Evolutionary conservation across 2,113 vertebrate species (phyloP).

Genomic region (Salvelinus sp.): DNA sequence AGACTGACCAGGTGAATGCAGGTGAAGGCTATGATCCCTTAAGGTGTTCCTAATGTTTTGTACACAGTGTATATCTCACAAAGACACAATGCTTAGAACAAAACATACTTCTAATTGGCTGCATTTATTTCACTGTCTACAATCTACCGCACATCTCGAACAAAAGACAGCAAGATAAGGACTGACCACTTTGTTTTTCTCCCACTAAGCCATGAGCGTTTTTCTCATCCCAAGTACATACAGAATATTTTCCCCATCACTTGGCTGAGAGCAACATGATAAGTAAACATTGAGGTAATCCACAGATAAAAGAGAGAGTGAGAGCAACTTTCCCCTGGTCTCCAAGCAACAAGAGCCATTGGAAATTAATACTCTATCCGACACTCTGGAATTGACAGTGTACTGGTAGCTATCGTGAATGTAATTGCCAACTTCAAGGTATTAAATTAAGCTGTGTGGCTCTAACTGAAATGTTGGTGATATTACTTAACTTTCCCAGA

Average conservation of each 20-base stretch:
- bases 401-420: slow-evolving; percentile 26
- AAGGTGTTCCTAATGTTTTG: too few species aligned
- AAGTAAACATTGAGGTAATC: slow-evolving; percentile 41
- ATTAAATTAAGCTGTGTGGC: slow-evolving; percentile 40
- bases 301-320: background rate
- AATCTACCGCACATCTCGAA: too few species aligned
- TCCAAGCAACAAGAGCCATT: slow-evolving; percentile 44
- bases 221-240: slow-evolving; percentile 26
- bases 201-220: background rate
- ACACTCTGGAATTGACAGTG: slow-evolving; percentile 43
- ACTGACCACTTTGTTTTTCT: background rate
- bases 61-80: background rate
- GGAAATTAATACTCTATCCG: slow-evolving; percentile 34
- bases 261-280: slow-evolving; percentile 25
- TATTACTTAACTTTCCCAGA: slow-evolving; percentile 9
- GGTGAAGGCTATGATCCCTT: too few species aligned
- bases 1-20: too few species aligned
- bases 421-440: slow-evolving; percentile 33
- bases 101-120: too few species aligned
- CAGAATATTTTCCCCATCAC: slow-evolving; percentile 19
- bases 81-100: too few species aligned
- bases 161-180: too few species aligned
- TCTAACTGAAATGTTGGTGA: slow-evolving; percentile 33
- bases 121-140: background rate
- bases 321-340: slow-evolving; percentile 36